phyloP scores from a whole-genome alignment of 1,140 invertebrate species.

The Scaptomyza montana region DNA sequence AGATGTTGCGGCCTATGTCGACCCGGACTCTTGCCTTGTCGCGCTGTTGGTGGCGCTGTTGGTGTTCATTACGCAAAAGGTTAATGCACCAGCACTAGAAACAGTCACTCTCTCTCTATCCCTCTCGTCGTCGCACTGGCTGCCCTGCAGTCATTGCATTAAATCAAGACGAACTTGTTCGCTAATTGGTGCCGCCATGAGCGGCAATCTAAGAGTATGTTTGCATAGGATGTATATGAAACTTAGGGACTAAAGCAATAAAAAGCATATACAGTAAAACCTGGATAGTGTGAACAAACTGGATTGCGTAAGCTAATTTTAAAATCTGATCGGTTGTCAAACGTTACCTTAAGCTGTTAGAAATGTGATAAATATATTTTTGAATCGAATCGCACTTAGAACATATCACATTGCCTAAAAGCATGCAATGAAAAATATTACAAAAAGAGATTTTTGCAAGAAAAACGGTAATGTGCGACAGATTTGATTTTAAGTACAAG shows the following conservation, averaged over 20 bases:
- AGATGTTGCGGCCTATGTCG: conserved; percentile 28
- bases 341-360: too few relatives aligned
- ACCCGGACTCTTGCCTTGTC: conserved; percentile 33
- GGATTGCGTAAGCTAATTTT: too few relatives aligned
- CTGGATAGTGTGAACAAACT: too few relatives aligned
- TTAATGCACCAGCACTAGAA: conserved; percentile 61
- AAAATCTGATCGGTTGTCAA: too few relatives aligned
- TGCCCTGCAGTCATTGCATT: conserved; percentile 55
- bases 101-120: too few relatives aligned
- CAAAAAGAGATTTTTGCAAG: too few relatives aligned
- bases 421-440: conserved; percentile 37
- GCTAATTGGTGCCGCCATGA: conserved; percentile 55
- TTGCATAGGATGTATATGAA: conserved; percentile 14
- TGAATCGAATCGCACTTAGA: too few relatives aligned
- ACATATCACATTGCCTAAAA: conserved; percentile 25
- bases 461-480: too few relatives aligned
- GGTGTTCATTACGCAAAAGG: conserved; percentile 81
- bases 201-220: conserved; percentile 51
- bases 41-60: conserved; percentile 77
- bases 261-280: too few relatives aligned
- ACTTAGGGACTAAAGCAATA: too few relatives aligned
- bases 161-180: conserved; percentile 62
- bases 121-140: conserved; percentile 41
- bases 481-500: too few relatives aligned
- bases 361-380: too few relatives aligned